These are phyloP conservation scores for Chrysolina oricalcia DNA, from an alignment of 2,888 invertebrate species.

Conservation along the genomic window DNA sequence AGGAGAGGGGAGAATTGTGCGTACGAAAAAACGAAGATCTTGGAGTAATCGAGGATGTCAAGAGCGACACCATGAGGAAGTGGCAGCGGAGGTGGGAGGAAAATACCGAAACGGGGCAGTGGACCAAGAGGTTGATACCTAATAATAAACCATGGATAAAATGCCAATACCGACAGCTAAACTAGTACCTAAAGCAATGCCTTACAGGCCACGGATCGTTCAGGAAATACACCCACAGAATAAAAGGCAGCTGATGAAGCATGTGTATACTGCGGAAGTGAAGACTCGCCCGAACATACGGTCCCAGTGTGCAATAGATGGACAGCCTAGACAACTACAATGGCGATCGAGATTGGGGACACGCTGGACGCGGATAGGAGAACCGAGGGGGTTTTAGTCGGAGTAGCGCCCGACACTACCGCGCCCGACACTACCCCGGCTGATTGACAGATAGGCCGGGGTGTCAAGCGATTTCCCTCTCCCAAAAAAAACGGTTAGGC, in stretches of 20 bases:
- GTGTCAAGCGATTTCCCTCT: too few species aligned
- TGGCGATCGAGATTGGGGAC: background rate
- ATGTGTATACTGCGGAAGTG: slow-evolving; percentile 32
- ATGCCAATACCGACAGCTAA: slow-evolving; percentile 25
- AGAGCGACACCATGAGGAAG: too few species aligned
- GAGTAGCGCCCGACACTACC: background rate
- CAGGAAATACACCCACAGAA: slow-evolving; percentile 28
- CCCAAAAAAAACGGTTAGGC: background rate
- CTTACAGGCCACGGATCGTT: slow-evolving; percentile 18
- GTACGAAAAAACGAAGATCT: too few species aligned
- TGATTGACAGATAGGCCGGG: too few species aligned
- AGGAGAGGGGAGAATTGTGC: too few species aligned
- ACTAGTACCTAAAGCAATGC: slow-evolving; percentile 22
- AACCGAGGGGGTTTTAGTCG: background rate
- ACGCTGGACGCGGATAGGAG: background rate
- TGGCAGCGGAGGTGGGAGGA: slow-evolving; percentile 29
- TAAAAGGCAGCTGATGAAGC: background rate
- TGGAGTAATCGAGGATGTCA: too few species aligned
- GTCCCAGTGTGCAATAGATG: too few species aligned
- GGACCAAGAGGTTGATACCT: slow-evolving; percentile 29
- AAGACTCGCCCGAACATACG: background rate
- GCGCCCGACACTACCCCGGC: too few species aligned
- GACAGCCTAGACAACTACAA: background rate
- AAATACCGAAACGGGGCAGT: background rate
- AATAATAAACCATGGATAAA: slow-evolving; percentile 31